phyloP scores from a whole-genome alignment of 2,888 invertebrate genomes.

The Byasa hedistus region DNA sequence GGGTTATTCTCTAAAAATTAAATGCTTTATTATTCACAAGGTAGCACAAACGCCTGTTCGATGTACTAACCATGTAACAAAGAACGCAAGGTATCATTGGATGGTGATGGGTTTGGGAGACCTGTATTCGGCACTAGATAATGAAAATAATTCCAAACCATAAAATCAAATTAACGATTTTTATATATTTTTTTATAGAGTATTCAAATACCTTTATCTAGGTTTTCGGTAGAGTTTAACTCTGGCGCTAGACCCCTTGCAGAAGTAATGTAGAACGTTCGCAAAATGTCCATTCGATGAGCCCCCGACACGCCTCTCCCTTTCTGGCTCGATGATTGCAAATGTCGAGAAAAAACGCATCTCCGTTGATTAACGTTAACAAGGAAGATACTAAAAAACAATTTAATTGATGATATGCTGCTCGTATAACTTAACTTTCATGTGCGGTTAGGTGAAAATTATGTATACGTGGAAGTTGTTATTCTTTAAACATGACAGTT shows the following conservation, averaged over 20 bases:
- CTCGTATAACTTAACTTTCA: too few relatives aligned
- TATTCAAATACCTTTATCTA: conserved; percentile 47
- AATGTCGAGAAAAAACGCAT: conserved; percentile 85
- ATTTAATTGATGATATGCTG: background rate
- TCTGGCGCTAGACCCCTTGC: conserved; percentile 75
- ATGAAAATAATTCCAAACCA: too few relatives aligned
- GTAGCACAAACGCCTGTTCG: too few relatives aligned
- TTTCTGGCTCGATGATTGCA: conserved; percentile 76
- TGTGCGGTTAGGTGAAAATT: too few relatives aligned
- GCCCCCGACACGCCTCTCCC: conserved; percentile 82
- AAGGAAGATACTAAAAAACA: conserved; percentile 80
- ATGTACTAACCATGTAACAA: too few relatives aligned
- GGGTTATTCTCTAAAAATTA: conserved; percentile 12
- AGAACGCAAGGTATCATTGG: too few relatives aligned
- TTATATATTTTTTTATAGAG: too few relatives aligned
- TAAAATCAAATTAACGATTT: too few relatives aligned
- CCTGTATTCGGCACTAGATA: too few relatives aligned
- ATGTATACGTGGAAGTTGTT: too few relatives aligned
- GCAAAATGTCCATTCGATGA: conserved; percentile 85
- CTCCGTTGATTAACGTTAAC: conserved; percentile 83
- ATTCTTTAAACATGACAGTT: too few relatives aligned
- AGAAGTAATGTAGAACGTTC: conserved; percentile 87
- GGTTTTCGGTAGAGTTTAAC: conserved; percentile 42
- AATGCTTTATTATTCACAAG: background rate
- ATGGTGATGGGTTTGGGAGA: too few relatives aligned